Evolutionary conservation across 2,113 vertebrate species (phyloP), one percentile per base, ranked within the genome.

Genomic region (Zosterops hypoxanthus): DNA sequence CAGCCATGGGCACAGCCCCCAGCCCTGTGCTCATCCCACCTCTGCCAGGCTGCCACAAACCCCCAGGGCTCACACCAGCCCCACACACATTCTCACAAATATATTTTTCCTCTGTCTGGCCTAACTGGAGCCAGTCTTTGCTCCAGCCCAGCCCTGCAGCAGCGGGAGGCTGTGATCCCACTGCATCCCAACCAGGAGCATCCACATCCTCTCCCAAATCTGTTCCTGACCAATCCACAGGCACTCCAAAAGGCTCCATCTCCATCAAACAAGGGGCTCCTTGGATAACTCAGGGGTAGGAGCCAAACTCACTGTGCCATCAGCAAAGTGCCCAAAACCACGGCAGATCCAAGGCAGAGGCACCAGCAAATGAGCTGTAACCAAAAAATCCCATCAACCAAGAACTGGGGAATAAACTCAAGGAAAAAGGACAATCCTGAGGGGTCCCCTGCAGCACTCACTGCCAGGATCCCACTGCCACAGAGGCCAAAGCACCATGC

Each of bases 151-250:
- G 85, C 56, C 61, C 50, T 14, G 22, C 26, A 46, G 76, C 56
- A 31, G 42, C 1, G 0, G 1, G 0, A 25, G 47, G 57, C 60
- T 47, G 24, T 0, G 31, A 60, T 18, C 39, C 39, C 4, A 1
- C 26, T 36, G 12, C n/a, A n/a, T 5, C 29, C 77, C 12, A 0
- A 2, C 3, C 25, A 11, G 56, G 34, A 42, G 2, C 1, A 8
- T 5, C 26, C 36, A 10, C 33, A 8, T 28, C 75, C 64, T 11
- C 33, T 6, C 5, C 2, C 57, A 56, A 39, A 42, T 4, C 66
- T 3, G 8, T 1, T 6, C 2, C 70, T 12, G 44, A 50, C 23
- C 8, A 18, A 39, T 3, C 22, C 26, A 1, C 0, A 2, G 2
- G 5, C 75, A 33, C 29, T 11, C 44, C 49, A 6, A 9, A 31